Conservation (phyloP, 1,140 invertebrate species). For the Lanistes nyassanus region DNA sequence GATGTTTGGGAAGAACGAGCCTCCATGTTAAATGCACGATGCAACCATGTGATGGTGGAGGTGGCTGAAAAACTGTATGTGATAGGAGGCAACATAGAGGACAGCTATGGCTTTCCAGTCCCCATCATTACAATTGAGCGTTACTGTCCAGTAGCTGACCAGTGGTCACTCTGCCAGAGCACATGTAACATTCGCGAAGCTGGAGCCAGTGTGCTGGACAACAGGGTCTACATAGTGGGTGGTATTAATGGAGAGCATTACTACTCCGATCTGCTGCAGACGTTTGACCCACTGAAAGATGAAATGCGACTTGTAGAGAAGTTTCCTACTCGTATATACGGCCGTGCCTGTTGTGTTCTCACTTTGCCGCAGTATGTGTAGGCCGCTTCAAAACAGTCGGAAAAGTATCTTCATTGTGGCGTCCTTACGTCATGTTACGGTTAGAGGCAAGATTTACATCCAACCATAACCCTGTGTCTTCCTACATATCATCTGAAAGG, state of each 20-base stretch:
- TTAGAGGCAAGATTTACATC: no score
- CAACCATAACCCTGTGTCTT: no score
- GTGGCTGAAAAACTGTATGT: slow-evolving; percentile 52
- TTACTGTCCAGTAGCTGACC: slow-evolving; percentile 53
- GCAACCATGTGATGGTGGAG: slow-evolving; percentile 62
- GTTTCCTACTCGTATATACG: slow-evolving; percentile 56
- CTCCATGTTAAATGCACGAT: slow-evolving; percentile 54
- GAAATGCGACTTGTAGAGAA: slow-evolving; percentile 52
- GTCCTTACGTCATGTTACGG: no score
- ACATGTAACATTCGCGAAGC: slow-evolving; percentile 61
- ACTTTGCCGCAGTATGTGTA: slow-evolving; percentile 50
- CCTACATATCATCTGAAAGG: no score
- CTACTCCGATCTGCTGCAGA: slow-evolving; percentile 55
- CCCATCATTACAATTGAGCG: slow-evolving; percentile 58
- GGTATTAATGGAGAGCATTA: slow-evolving; percentile 63
- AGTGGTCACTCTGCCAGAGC: slow-evolving; percentile 58
- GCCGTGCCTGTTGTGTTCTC: slow-evolving; percentile 58
- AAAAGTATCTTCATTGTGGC: no score
- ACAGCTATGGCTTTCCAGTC: slow-evolving; percentile 60
- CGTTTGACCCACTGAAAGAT: slow-evolving; percentile 50
- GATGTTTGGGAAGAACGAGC: slow-evolving; percentile 59
- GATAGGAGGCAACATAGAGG: slow-evolving; percentile 62
- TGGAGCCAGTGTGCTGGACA: slow-evolving; percentile 55
- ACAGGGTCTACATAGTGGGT: slow-evolving; percentile 61
- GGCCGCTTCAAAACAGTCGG: background rate